Percentiles rank a stretch among this genome's conserved stretches.
Evolutionary conservation across 2,113 vertebrate species (phyloP).

Genomic region (Neolamprologus brichardi): DNA sequence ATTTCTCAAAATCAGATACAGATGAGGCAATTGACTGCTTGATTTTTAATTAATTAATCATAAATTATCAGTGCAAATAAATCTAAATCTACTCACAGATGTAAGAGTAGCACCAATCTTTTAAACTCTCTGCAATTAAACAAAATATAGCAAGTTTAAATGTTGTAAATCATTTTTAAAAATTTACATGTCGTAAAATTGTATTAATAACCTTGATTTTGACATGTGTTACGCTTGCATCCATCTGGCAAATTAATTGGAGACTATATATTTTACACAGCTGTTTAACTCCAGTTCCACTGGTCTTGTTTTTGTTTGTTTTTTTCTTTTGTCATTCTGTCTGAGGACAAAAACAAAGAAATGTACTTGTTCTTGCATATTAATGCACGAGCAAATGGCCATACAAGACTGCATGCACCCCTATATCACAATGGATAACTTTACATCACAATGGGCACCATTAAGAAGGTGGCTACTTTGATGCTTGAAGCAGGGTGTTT

Average conservation of each 20-base stretch:
- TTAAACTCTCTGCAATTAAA: background rate
- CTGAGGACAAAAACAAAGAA: constrained; percentile 5
- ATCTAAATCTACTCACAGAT: background rate
- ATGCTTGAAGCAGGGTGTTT: constrained; percentile 28
- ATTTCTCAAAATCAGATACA: background rate
- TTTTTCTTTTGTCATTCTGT: background rate
- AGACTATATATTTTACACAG: background rate
- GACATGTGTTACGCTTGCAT: background rate
- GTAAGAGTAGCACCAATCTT: background rate
- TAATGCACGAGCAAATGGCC: background rate
- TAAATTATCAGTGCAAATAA: background rate
- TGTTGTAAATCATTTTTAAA: background rate
- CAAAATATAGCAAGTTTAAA: background rate
- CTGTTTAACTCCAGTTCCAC: background rate
- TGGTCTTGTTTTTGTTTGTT: background rate
- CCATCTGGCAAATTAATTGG: background rate
- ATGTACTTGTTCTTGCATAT: background rate
- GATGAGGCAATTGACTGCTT: background rate
- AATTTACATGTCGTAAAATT: background rate
- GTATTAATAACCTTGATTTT: background rate
- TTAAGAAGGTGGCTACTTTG: constrained; percentile 1
- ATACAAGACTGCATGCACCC: background rate
- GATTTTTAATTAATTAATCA: background rate
- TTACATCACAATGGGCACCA: constrained; percentile 18
- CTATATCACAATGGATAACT: constrained; percentile 9